Evolutionary conservation across 1,140 invertebrate species (phyloP).

Genomic region (Agrypnia vestita): DNA sequence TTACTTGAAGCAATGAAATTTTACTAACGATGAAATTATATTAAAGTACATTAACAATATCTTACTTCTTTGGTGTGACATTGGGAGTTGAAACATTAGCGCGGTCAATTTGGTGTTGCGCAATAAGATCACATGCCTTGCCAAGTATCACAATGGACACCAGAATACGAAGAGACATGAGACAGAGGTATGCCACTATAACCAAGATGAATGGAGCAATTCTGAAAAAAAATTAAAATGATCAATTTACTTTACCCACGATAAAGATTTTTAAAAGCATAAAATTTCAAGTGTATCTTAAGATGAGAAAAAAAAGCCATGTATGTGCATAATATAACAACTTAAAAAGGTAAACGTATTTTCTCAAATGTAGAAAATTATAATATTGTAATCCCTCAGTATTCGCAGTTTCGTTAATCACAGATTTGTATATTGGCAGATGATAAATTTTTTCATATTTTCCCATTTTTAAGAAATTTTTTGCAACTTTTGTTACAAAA

Average conservation of each 20-base stretch:
- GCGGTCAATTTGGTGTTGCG: slow-evolving; percentile 80
- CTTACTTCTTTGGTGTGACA: slow-evolving; percentile 70
- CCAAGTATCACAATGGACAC: slow-evolving; percentile 92
- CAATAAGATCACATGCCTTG: slow-evolving; percentile 89
- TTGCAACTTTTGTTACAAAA: too few relatives aligned
- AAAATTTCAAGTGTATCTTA: too few relatives aligned
- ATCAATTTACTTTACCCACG: not conserved
- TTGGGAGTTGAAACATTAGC: slow-evolving; percentile 62
- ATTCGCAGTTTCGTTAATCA: too few relatives aligned
- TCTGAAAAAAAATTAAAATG: slow-evolving; percentile 63
- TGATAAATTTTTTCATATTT: too few relatives aligned
- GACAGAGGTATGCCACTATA: slow-evolving; percentile 84
- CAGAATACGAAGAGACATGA: slow-evolving; percentile 87
- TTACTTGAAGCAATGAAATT: too few relatives aligned
- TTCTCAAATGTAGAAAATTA: too few relatives aligned
- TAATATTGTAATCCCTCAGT: too few relatives aligned
- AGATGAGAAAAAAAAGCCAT: too few relatives aligned
- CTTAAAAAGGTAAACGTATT: too few relatives aligned
- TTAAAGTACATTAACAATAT: slow-evolving; percentile 24
- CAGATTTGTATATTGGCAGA: too few relatives aligned
- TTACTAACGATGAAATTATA: not conserved
- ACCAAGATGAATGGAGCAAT: slow-evolving; percentile 81
- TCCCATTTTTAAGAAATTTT: too few relatives aligned
- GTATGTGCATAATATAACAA: too few relatives aligned
- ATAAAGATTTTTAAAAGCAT: not conserved